Evolutionary conservation across 2,113 vertebrate genomes (phyloP).

Genomic region (Rhabdomys dilectus): DNA sequence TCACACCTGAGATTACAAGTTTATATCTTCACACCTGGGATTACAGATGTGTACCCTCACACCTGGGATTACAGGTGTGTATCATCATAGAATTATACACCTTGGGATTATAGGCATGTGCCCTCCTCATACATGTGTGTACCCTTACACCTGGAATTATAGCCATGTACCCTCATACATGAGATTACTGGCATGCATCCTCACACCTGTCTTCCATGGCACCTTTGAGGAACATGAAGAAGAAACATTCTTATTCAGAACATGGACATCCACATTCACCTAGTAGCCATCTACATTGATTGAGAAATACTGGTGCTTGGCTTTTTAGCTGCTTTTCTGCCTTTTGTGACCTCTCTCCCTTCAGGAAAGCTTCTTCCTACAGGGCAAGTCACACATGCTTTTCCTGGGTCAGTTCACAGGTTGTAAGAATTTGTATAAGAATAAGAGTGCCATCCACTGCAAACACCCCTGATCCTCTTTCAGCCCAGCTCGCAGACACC

Average conservation of each 20-base stretch:
- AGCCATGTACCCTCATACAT: background rate
- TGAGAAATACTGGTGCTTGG: background rate
- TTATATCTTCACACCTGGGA: background rate
- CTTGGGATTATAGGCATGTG: too few relatives aligned
- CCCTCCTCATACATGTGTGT: too few relatives aligned
- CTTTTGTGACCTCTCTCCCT: background rate
- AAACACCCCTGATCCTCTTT: background rate
- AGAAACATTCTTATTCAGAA: background rate
- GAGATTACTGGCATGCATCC: background rate
- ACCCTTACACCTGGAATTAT: background rate
- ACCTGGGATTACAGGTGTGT: background rate
- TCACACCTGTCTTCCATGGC: background rate
- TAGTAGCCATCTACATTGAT: background rate
- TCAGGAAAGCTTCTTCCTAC: background rate
- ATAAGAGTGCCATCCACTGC: background rate
- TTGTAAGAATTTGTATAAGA: background rate
- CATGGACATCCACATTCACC: background rate
- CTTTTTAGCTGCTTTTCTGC: background rate
- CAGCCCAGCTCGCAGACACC: background rate
- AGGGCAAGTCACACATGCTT: background rate
- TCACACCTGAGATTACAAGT: background rate
- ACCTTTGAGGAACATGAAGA: background rate
- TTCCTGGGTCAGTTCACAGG: background rate
- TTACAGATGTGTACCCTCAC: background rate
- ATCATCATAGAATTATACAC: too few relatives aligned